These are phyloP conservation scores for Agrenia bidenticulata DNA, from an alignment of 2,888 invertebrate species.

Conservation along the genomic window DNA sequence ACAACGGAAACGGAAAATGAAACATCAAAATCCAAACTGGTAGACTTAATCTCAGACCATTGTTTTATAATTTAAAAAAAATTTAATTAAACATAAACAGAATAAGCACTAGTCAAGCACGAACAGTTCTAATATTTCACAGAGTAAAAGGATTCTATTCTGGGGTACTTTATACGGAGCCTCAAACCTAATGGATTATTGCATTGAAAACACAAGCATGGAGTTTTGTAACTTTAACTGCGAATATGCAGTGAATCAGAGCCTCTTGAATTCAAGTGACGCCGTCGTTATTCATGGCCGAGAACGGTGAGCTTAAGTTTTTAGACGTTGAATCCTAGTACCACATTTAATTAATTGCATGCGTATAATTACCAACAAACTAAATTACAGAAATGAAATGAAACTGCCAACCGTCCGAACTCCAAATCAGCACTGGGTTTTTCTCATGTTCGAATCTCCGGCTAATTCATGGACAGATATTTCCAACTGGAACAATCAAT, in stretches of 20 bases:
- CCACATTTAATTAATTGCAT: too few species aligned
- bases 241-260: constrained; percentile 43
- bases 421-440: constrained; percentile 44
- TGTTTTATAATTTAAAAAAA: too few species aligned
- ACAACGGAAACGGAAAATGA: too few species aligned
- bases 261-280: constrained; percentile 37
- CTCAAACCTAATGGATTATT: not conserved
- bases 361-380: not conserved
- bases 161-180: constrained; percentile 7
- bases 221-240: constrained; percentile 45
- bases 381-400: constrained; percentile 15
- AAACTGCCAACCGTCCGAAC: constrained; percentile 34
- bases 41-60: too few species aligned
- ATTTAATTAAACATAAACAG: too few species aligned
- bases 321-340: constrained; percentile 1
- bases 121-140: not conserved
- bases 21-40: too few species aligned
- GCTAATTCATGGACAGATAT: constrained; percentile 44
- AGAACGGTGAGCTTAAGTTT: constrained; percentile 6
- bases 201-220: constrained; percentile 1
- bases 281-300: constrained; percentile 47
- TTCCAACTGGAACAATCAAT: constrained; percentile 37
- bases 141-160: constrained; percentile 8
- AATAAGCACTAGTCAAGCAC: too few species aligned
- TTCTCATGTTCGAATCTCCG: constrained; percentile 47